These are phyloP conservation scores for Callipepla californica DNA, from an alignment of 2,113 vertebrate species.

Conservation along the genomic window DNA sequence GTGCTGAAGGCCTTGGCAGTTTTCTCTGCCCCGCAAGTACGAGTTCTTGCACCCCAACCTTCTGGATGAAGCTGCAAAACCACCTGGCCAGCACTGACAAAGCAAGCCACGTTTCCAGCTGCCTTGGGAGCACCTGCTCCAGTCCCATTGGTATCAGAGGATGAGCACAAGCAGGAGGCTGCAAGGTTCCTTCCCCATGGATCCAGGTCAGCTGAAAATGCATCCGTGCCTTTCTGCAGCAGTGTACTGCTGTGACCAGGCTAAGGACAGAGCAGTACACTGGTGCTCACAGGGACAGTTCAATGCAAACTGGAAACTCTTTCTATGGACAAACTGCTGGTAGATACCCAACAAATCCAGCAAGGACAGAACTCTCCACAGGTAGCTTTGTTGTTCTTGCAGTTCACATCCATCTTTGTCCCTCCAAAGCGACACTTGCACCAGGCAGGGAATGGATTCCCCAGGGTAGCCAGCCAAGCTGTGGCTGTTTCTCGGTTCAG, in stretches of 20 bases:
- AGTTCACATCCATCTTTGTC: not conserved
- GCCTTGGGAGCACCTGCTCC: not conserved
- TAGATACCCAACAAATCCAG: not conserved
- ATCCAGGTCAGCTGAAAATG: not conserved
- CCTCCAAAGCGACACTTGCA: not conserved
- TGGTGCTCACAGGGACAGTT: accelerated
- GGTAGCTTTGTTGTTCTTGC: not conserved
- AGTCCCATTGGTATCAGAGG: not conserved
- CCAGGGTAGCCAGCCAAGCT: not conserved
- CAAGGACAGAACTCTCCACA: not conserved
- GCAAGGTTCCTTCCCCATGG: not conserved
- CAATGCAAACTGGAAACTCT: not conserved
- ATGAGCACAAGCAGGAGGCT: not conserved
- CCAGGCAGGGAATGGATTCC: not conserved
- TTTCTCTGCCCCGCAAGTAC: not conserved
- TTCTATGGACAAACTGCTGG: not conserved
- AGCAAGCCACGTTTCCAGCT: not conserved
- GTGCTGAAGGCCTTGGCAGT: not conserved
- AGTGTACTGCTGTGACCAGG: accelerated
- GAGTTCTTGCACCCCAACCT: not conserved
- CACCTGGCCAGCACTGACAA: accelerated
- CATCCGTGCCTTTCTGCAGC: accelerated
- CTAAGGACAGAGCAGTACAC: accelerated
- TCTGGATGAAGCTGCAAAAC: not conserved
- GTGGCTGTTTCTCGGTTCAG: not conserved